phyloP scores from a whole-genome alignment of 1,140 invertebrate genomes.

The Heliconius hewitsoni region DNA sequence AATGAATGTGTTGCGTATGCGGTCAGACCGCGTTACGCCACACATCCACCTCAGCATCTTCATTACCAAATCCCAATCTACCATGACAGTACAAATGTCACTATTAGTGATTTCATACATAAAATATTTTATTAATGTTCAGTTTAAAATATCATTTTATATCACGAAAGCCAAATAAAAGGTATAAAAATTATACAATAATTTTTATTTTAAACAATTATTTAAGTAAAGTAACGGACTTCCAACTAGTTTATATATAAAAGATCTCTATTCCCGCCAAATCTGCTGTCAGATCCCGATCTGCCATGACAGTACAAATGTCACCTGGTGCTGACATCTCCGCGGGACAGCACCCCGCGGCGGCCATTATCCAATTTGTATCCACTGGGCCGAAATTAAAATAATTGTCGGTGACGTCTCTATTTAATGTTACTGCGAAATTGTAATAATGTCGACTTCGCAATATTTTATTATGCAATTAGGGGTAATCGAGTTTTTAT shows the following conservation, averaged over 20 bases:
- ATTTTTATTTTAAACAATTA: background rate
- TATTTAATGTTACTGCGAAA: slow-evolving; percentile 21
- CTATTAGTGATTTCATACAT: too few relatives aligned
- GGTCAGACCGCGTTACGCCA: too few relatives aligned
- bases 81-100: too few relatives aligned
- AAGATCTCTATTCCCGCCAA: slow-evolving; percentile 28
- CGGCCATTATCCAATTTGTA: slow-evolving; percentile 55
- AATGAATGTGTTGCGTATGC: too few relatives aligned
- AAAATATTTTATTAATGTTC: too few relatives aligned
- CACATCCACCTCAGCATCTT: too few relatives aligned
- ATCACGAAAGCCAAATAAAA: background rate
- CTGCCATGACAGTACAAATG: slow-evolving; percentile 43
- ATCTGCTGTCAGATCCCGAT: slow-evolving; percentile 31
- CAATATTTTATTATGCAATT: slow-evolving; percentile 6
- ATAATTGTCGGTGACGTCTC: slow-evolving; percentile 44
- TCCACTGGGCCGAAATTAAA: slow-evolving; percentile 37
- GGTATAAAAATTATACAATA: background rate
- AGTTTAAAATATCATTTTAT: too few relatives aligned
- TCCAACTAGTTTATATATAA: background rate
- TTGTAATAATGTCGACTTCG: background rate
- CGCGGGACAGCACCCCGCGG: slow-evolving; percentile 39
- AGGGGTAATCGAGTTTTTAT: background rate
- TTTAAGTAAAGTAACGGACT: background rate
- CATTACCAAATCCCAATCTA: too few relatives aligned
- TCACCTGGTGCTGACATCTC: slow-evolving; percentile 44